A percentile compares a stretch with the other conserved stretches of the same genome.
Conservation (phyloP, 2,113 vertebrate species). For the Rousettus leschenaultii region DNA sequence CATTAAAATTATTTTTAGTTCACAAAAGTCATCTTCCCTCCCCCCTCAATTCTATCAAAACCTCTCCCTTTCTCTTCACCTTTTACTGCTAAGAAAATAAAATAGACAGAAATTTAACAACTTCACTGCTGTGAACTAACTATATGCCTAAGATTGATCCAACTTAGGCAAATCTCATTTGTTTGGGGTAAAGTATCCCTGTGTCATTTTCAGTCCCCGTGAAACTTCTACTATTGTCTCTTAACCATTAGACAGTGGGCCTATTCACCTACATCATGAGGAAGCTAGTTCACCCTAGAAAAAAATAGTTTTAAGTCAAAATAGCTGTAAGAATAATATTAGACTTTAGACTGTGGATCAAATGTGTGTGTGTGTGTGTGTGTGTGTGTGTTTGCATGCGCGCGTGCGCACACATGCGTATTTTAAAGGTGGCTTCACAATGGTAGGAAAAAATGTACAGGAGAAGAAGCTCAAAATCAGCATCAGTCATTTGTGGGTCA, state of each 20-base stretch:
- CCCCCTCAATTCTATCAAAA: neutral
- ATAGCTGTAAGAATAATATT: conserved; percentile 13
- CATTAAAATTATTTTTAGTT: conserved; percentile 5
- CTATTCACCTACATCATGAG: neutral
- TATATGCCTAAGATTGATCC: neutral
- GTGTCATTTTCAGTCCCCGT: neutral
- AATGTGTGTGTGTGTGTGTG: too few relatives aligned
- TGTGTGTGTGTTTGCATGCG: too few relatives aligned
- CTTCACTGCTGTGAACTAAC: neutral
- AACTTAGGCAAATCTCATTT: neutral
- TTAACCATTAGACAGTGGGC: neutral
- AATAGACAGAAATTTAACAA: neutral
- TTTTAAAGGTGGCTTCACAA: neutral
- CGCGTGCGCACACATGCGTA: too few relatives aligned
- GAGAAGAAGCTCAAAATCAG: conserved; percentile 19
- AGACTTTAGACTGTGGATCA: neutral
- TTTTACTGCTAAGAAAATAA: neutral
- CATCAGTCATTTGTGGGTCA: conserved; percentile 45
- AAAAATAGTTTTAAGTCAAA: conserved; percentile 31
- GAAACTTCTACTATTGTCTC: neutral
- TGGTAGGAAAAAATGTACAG: neutral
- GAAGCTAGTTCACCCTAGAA: neutral
- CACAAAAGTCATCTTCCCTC: conserved; percentile 4
- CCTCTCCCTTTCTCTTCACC: neutral
- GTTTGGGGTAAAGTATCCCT: neutral